phyloP scores from a whole-genome alignment of 2,113 vertebrate species.

The Anhinga rufa region DNA sequence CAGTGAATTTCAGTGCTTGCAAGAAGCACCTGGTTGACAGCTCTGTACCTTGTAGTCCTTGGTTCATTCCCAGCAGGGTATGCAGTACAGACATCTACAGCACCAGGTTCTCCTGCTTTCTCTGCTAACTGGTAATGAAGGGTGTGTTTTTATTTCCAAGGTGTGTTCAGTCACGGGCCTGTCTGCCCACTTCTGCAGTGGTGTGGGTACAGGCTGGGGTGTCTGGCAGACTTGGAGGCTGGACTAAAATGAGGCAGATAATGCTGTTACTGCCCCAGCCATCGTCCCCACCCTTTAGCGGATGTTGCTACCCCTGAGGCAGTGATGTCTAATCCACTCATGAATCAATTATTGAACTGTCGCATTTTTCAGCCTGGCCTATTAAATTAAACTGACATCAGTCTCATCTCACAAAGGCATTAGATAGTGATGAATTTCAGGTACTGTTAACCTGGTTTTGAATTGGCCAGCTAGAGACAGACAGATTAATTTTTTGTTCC shows the following conservation, averaged over 20 bases:
- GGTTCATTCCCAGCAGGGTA: slow-evolving; percentile 6
- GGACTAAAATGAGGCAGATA: neutral
- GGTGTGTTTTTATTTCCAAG: neutral
- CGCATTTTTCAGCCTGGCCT: slow-evolving; percentile 53
- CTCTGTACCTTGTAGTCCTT: slow-evolving; percentile 4
- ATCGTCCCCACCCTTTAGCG: neutral
- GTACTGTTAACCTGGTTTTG: slow-evolving; percentile 61
- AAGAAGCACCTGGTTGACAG: slow-evolving; percentile 48
- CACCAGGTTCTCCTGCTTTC: neutral
- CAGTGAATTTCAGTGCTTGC: slow-evolving; percentile 43
- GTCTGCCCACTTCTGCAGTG: neutral
- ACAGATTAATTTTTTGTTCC: slow-evolving; percentile 46
- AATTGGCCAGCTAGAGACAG: slow-evolving; percentile 42
- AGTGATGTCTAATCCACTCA: slow-evolving; percentile 44
- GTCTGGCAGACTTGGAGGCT: neutral
- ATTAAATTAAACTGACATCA: slow-evolving; percentile 66
- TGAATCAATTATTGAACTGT: slow-evolving; percentile 65
- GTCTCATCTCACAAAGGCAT: slow-evolving; percentile 63
- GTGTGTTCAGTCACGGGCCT: neutral
- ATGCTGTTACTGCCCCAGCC: neutral
- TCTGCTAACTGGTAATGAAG: neutral
- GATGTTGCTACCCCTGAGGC: slow-evolving; percentile 37
- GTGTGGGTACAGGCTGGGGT: neutral
- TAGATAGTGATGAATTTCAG: slow-evolving; percentile 64
- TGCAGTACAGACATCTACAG: neutral